Conservation (phyloP, 2,888 invertebrate genomes). For the Ptychoptera albimana region DNA sequence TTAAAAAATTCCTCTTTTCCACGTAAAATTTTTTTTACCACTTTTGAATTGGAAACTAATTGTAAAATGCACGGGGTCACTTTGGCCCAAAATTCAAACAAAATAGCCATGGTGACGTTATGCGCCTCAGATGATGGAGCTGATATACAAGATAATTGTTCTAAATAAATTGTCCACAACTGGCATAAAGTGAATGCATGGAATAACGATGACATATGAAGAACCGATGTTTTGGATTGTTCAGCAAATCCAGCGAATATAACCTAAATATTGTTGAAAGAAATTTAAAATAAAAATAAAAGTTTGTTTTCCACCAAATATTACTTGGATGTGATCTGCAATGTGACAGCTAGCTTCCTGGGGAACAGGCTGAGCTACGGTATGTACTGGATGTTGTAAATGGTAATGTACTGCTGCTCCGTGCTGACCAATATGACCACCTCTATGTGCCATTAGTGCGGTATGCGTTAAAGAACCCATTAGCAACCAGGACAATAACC, state of each 20-base stretch:
- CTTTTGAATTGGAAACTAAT: conserved; percentile 78
- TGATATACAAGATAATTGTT: conserved; percentile 58
- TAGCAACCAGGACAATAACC: conserved; percentile 88
- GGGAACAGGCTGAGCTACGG: conserved; percentile 70
- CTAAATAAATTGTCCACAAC: conserved; percentile 97
- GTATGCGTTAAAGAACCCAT: conserved; percentile 88
- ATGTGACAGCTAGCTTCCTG: conserved; percentile 93
- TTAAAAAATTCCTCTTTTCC: background rate
- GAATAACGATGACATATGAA: conserved; percentile 92
- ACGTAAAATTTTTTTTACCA: conserved; percentile 36
- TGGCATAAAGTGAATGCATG: conserved; percentile 97
- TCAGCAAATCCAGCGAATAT: conserved; percentile 96
- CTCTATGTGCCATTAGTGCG: conserved; percentile 35
- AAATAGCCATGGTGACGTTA: conserved; percentile 58
- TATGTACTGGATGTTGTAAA: conserved; percentile 23
- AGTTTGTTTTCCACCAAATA: background rate
- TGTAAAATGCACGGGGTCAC: conserved; percentile 92
- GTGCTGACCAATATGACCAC: conserved; percentile 15
- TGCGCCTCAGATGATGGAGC: conserved; percentile 54
- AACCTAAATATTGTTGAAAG: background rate
- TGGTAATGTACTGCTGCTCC: conserved; percentile 14
- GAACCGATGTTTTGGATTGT: conserved; percentile 77
- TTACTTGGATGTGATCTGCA: conserved; percentile 85
- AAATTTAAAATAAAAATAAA: conserved; percentile 30
- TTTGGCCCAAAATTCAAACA: conserved; percentile 97